phyloP scores from a whole-genome alignment of 2,113 vertebrate genomes.

The Macroglossus sobrinus region DNA sequence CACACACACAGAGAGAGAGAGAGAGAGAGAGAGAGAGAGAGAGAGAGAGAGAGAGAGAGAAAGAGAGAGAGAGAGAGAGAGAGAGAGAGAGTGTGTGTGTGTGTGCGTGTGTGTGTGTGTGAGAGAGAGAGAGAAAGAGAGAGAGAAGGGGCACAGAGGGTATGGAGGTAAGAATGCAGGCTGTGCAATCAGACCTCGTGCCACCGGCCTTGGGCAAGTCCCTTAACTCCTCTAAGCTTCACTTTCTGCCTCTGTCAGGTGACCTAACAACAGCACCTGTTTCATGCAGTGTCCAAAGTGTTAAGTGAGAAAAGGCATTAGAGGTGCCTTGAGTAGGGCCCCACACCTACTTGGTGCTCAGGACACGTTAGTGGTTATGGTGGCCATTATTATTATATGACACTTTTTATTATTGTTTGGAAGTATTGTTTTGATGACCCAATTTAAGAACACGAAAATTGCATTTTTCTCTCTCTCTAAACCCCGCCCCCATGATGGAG shows the following conservation, averaged over 20 bases:
- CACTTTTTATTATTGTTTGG: neutral
- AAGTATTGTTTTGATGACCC: neutral
- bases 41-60: too few species aligned
- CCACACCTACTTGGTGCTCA: rapidly evolving
- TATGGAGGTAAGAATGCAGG: neutral
- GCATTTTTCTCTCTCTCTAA: neutral
- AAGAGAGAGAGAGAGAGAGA: neutral
- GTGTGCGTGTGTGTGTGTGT: too few species aligned
- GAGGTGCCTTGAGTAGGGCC: rapidly evolving
- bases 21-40: neutral
- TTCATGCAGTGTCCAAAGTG: neutral
- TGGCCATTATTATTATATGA: neutral
- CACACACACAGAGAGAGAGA: too few species aligned
- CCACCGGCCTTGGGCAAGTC: neutral
- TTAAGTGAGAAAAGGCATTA: neutral
- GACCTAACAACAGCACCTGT: rapidly evolving
- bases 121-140: neutral
- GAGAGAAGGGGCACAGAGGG: neutral
- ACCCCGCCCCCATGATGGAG: neutral
- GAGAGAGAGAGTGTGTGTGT: too few species aligned
- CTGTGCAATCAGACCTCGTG: neutral
- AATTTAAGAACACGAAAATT: neutral
- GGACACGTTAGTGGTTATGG: neutral
- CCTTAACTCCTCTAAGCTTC: neutral
- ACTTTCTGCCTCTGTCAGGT: neutral